Evolutionary conservation across 2,888 invertebrate genomes (phyloP), one percentile per base, ranked within the genome.

Genomic region (Drosophila tripunctata): DNA sequence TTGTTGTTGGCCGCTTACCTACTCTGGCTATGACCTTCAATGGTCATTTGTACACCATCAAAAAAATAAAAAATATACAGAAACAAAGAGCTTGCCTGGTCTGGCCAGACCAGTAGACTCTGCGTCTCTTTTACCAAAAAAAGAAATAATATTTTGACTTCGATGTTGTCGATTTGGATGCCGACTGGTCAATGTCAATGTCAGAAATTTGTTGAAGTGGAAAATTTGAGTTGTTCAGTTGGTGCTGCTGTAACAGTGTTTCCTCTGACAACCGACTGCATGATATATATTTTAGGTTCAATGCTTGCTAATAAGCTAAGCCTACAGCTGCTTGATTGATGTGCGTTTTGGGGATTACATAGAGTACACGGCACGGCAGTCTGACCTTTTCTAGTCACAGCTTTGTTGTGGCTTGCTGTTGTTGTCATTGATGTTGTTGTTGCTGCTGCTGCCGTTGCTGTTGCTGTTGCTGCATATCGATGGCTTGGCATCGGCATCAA

Each of bases 181-280:
- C 67, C 62, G 41, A 64, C 69, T 84, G 89, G 77, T 89, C 88
- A 88, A 89, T 89, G 88, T 87, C 88, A 88, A 88, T 88, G 88
- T 87, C 88, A 89, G 78, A 85, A 81, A 75, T 78, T 68, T 72
- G 66, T 72, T 85, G 71, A 80, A 83, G 86, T 83, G 86, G 80
- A 83, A 83, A 83, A 77, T 62, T 67, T 66, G 65, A 64, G 73
- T 67, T 70, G 65, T 58, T 12, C 27, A 14, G 43, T 10, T 15
- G 67, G 57, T 56, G 60, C 63, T 70, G 61, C 57, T 73, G 66
- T 70, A 77, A 67, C 64, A 38, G 67, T 54, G 62, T 14, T 44
- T 72, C 50, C 48, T 56, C 61, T 17, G 68, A 44, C 44, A 35
- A 47, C n/a, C n/a, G n/a, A 10, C 30, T 54, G 61, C 27, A 48